Percentiles rank a stretch among this genome's conserved stretches.
Evolutionary conservation across 2,113 vertebrate species (phyloP).

Genomic region (Oryzias javanicus): DNA sequence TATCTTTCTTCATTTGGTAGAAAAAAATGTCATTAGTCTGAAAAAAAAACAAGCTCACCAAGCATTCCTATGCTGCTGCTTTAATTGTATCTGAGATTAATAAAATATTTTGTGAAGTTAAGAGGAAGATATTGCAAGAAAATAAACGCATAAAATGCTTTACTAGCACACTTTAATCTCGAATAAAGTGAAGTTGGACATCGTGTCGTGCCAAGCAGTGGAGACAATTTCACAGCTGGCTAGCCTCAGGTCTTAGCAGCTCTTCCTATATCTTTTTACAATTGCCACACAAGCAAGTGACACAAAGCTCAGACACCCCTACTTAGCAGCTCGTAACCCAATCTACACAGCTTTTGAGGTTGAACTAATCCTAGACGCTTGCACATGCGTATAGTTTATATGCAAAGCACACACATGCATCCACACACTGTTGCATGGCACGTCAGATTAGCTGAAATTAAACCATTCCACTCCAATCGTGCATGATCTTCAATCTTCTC

Average conservation of each 20-base stretch:
- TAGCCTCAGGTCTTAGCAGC: conserved; percentile 66
- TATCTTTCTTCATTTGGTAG: conserved; percentile 47
- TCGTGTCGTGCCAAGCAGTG: conserved; percentile 47
- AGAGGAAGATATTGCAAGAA: conserved; percentile 28
- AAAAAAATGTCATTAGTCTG: conserved; percentile 44
- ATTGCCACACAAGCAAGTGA: conserved; percentile 49
- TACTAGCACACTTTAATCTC: conserved; percentile 57
- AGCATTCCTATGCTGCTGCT: conserved; percentile 37
- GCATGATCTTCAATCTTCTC: conserved; percentile 34
- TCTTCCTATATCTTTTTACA: conserved; percentile 63
- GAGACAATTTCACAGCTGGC: conserved; percentile 75
- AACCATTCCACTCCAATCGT: conserved; percentile 31
- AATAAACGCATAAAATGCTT: conserved; percentile 54
- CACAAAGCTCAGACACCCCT: conserved; percentile 57
- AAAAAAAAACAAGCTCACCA: conserved; percentile 12
- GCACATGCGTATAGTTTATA: conserved; percentile 33
- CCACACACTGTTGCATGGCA: not conserved
- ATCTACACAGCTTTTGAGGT: conserved; percentile 49
- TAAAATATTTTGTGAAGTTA: conserved; percentile 48
- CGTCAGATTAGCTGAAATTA: conserved; percentile 46
- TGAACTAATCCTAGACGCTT: conserved; percentile 65
- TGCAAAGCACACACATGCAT: conserved; percentile 4
- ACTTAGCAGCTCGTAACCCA: conserved; percentile 54
- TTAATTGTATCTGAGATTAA: conserved; percentile 61
- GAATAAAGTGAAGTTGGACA: conserved; percentile 52